Evolutionary conservation across 2,797 vertebrate genomes (phyloP), one percentile per base, ranked within the genome.

Genomic region (Lithobates sylvaticus): DNA sequence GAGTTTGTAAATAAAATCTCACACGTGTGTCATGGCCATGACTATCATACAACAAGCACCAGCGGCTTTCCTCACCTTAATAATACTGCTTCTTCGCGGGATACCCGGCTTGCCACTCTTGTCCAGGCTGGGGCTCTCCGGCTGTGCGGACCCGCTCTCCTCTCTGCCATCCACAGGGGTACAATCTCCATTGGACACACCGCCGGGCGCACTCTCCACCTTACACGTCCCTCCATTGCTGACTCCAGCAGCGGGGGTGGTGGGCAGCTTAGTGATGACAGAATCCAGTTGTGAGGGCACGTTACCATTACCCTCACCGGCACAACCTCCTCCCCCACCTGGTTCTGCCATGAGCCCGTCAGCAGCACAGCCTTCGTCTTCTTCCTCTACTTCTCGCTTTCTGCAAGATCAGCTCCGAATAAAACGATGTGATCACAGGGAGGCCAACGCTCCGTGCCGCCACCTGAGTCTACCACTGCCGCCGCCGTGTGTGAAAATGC

Each of bases 51-150:
- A 27, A 80, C 26, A 70, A 70, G 15, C 36, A 18, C 1, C 44
- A 50, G 15, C 26, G 50, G 0, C 26, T 34, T 23, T 23, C 79
- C 93, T 91, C 93, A 96, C 98, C 98, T 99, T 99, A 89, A 99
- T 99, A 92, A 99, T 99, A 93, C 98, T 99, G 94, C 96, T 98
- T 93, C 96, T 95, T 89, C 97, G 96, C 64, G 98, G 98, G 90
- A 98, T 95, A 84, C 97, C 96, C 21, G 94, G 83, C 88, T 97
- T 98, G 93, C 89, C 91, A 27, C 97, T 97, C 39, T 84, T 83
- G 27, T 87, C 81, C 10, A 70, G 84, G 84, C 91, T 89, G 70
- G 96, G 96, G 91, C 95, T 94, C 21, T 94, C 94, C 72, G 94
- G 92, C 88, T 91, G 91, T 79, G 91, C 90, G 23, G 90, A 88